Evolutionary conservation across 2,888 invertebrate genomes (phyloP), one percentile per base, ranked within the genome.

Genomic region (Brachycybe producta): DNA sequence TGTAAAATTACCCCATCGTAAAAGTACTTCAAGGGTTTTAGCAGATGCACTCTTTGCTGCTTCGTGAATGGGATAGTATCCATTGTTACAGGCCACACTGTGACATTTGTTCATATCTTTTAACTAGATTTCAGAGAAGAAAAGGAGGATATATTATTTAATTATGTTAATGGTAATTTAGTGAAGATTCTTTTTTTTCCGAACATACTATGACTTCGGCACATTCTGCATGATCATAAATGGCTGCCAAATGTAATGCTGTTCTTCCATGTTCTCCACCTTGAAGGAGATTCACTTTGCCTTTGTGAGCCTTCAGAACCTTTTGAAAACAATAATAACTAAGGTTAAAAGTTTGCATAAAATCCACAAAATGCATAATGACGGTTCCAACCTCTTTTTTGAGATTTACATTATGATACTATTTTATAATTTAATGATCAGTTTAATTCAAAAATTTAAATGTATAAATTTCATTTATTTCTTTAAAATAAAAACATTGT

Each of bases 31-130:
- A 76, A 90, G 78, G 8, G 85, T 84, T 60, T 80, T 76, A 0
- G 85, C 84, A 4, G 87, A 83, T 11, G 87, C 87, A 70, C 86
- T 85, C 64, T 85, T 86, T 3, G 88, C 87, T 1, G 90, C 90
- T 61, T 86, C 82, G 66, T 90, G 90, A 56, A 90, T 86, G 0
- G 90, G 87, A 64, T 85, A 87, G 67, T 84, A 87, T 11, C 88
- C 88, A 71, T 86, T 84, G 69, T 84, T 82, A 68, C 86, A 87
- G 2, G 82, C 79, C 55, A 73, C 75, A 61, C 82, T 79, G 46
- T 84, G 81, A 62, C 78, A 78, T 35, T 84, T 85, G 54, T 79
- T 83, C 59, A 84, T 75, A 58, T 84, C 80, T 35, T 79, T 78
- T 58, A 88, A 79, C 88, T 88, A 63, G 42, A 69, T 62, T 52